Evolutionary conservation across 37 sponge, comb jelly and placozoan species (phyloP), one percentile per base, ranked within the genome.

Genomic region (Cliona cf. orientalis): DNA sequence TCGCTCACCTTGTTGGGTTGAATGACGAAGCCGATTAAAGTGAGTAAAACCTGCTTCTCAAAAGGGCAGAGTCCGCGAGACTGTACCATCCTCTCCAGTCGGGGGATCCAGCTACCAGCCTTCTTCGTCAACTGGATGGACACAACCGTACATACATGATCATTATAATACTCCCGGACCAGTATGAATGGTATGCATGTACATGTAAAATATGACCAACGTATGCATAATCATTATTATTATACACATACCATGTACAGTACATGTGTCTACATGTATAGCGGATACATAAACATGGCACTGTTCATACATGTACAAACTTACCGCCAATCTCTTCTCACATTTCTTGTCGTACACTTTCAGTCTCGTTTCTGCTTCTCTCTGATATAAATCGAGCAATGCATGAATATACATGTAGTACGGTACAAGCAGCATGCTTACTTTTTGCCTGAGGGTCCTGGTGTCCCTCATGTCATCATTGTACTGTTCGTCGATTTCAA

Each of bases 401-500:
- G n/a, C n/a, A n/a, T n/a, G n/a, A n/a, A n/a, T n/a, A n/a, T n/a
- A n/a, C n/a, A n/a, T n/a, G n/a, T n/a, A n/a, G n/a, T n/a, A n/a
- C n/a, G 53, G 14, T n/a, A 61, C 7, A 6, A n/a, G 23, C 23
- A 7, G 28, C 63, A n/a, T 7, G 26, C 41, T 25, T 70, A 91
- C 92, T 83, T 86, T 91, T 55, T 86, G 87, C 62, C 92, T 74
- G 42, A 78, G 49, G 58, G 74, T 73, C 9, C 87, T 55, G 25
- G 87, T 58, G 42, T 86, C 92, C 17, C 80, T 53, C 53, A 86
- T 61, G 17, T 80, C 92, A 26, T 86, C 87, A 56, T n/a, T n/a
- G n/a, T n/a, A n/a, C n/a, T n/a, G n/a, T n/a, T 75, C 87, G 68
- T 92, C 93, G 78, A 89, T 79, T 65, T 92, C 93, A 6, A 92